Conservation (phyloP, 2,113 vertebrate genomes). For the Gallinago jamesoni region DNA sequence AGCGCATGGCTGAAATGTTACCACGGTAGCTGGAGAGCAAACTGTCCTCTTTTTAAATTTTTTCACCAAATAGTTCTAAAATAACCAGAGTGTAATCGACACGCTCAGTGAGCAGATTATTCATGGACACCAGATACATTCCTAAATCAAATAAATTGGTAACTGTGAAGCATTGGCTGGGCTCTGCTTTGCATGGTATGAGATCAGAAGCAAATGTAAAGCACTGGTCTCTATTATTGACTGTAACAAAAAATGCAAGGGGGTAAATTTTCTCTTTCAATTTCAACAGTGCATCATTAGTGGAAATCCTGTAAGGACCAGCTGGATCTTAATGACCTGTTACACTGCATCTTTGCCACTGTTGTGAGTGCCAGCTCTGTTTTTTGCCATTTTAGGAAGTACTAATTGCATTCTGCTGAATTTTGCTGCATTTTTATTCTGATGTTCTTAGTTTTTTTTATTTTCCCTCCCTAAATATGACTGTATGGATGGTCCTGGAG, state of each 20-base stretch:
- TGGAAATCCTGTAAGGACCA: neutral
- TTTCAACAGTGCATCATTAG: neutral
- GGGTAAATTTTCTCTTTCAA: neutral
- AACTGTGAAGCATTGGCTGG: neutral
- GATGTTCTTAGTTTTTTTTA: neutral
- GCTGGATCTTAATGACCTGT: neutral
- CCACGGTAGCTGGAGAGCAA: neutral
- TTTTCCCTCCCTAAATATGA: neutral
- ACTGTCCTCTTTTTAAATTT: neutral
- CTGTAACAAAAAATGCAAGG: neutral
- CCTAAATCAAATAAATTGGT: conserved; percentile 19
- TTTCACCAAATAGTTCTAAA: neutral
- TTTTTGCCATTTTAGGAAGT: neutral
- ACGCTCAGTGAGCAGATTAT: neutral
- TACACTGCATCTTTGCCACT: neutral
- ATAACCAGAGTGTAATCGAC: conserved; percentile 1
- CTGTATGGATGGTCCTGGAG: neutral
- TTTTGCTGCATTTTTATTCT: neutral
- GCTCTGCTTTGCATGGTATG: neutral
- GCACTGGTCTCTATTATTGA: neutral
- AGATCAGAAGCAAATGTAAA: neutral
- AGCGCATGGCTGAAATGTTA: neutral
- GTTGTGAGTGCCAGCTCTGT: neutral
- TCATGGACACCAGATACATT: neutral
- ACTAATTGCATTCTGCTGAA: neutral